Base-by-base conservation (phyloP, 1,140 invertebrate species). In the Bombus sylvicola region DNA sequence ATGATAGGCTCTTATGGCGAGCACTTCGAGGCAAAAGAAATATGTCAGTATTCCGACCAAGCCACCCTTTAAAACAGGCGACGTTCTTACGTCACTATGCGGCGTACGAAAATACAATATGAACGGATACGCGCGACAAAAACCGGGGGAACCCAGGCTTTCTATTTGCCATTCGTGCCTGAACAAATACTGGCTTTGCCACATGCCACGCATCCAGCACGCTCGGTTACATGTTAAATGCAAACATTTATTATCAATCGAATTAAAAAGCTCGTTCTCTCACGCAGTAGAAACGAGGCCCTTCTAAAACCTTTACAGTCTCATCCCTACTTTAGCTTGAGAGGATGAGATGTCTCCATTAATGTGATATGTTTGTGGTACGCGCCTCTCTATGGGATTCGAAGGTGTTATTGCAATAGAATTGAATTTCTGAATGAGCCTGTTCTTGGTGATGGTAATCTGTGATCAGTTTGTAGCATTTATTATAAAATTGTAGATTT, bases 171-270 rank as follows among this genome's bases (percentile, higher is more conserved):
- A 47, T 92, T 85, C 88, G 86, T 90, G 90, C 92, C 92, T 92
- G 92, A 92, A 92, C 92, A 93, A 93, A 93, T 92, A 93, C 91
- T 93, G 91, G 84, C 81, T 82, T 85, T 93, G 92, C 91, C 91
- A 93, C 92, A 93, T 92, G 90, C 91, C 91, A 90, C 69, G 81
- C 86, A 92, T 92, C 80, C 91, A 85, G 82, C 81, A 71, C 71
- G 47, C 39, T 53, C 73, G 64, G 80, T 34, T 89, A 88, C 88
- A 91, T 88, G 89, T 87, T 91, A 88, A 91, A 89, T 62, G 91
- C 88, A 92, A 92, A 92, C 92, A 92, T 88, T 90, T 91, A 92
- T 92, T 92, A 91, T 92, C 87, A 86, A 87, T 82, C 88, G 90
- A 91, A 91, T 91, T 91, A 91, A 91, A 86, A 81, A 59, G 83